These are phyloP conservation scores for Asobara japonica DNA, from an alignment of 1,140 invertebrate genomes.

Conservation along the genomic window DNA sequence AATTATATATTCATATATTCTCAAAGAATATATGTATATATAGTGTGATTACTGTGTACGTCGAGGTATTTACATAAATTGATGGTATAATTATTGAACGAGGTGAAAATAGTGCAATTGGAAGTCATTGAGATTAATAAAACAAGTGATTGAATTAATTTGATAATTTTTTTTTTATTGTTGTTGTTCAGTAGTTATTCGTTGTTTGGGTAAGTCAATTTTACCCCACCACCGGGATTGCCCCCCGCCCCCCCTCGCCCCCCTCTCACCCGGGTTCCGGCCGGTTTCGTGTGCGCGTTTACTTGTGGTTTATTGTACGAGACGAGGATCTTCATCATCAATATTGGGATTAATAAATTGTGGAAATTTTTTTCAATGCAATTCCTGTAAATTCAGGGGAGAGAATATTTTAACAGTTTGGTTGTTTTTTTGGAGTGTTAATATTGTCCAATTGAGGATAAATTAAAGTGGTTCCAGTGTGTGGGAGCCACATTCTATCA, in stretches of 20 bases:
- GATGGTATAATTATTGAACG: neutral
- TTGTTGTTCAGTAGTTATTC: constrained; percentile 5
- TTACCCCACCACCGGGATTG: neutral
- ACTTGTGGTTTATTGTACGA: neutral
- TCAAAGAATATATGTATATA: neutral
- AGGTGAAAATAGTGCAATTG: neutral
- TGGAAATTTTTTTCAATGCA: neutral
- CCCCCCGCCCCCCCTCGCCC: neutral
- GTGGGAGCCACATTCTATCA: neutral
- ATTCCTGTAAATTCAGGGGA: too few relatives aligned
- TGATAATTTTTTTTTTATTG: too few relatives aligned
- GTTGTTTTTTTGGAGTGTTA: too few relatives aligned
- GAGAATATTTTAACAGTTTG: too few relatives aligned
- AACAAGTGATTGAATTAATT: neutral
- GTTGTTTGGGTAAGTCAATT: constrained; percentile 11
- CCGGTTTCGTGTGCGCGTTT: constrained; percentile 15
- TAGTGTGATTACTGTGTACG: neutral
- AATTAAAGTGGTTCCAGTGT: constrained; percentile 17
- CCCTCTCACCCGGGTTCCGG: too few relatives aligned
- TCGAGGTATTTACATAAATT: neutral
- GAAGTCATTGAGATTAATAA: neutral
- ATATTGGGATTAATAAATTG: neutral
- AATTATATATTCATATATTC: constrained; percentile 14
- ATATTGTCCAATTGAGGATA: neutral
- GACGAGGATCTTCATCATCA: neutral